Conservation (phyloP, 2,113 vertebrate species). For the Ciconia maguari region DNA sequence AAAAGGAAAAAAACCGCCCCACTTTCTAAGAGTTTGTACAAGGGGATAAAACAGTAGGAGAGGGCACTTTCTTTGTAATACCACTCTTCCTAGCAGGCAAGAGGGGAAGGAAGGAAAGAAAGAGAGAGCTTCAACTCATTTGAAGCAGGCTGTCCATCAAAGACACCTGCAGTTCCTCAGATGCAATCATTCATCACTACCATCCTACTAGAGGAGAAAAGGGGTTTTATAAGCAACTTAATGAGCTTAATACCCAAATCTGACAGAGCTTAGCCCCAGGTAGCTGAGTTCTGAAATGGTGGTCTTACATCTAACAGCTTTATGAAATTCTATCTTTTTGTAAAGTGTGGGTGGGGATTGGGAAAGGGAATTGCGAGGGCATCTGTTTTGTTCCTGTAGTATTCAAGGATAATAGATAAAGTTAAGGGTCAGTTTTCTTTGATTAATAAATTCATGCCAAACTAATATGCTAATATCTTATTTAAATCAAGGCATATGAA, state of each 20-base stretch:
- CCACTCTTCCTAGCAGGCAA: neutral
- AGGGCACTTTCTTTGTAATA: neutral
- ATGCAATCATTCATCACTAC: neutral
- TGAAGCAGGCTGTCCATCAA: constrained; percentile 6
- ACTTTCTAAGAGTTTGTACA: neutral
- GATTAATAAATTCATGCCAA: neutral
- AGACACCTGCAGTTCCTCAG: neutral
- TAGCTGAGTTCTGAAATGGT: neutral
- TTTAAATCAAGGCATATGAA: constrained; percentile 13
- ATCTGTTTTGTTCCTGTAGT: neutral
- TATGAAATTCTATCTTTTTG: neutral
- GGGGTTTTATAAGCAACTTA: neutral
- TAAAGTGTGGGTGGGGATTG: neutral
- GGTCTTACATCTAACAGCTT: neutral
- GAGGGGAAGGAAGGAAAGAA: neutral
- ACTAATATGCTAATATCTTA: constrained; percentile 1
- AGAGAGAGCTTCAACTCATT: neutral
- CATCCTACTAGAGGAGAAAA: neutral
- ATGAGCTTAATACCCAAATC: constrained; percentile 26
- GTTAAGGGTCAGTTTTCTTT: neutral
- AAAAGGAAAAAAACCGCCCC: neutral
- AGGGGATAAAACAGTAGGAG: neutral
- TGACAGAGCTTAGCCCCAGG: neutral
- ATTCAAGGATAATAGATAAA: neutral
- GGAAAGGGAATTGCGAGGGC: neutral